Percentiles rank a stretch among this genome's conserved stretches.
These are phyloP conservation scores for Acanthosoma haemorrhoidale DNA, from an alignment of 2,888 invertebrate species.

Conservation along the genomic window DNA sequence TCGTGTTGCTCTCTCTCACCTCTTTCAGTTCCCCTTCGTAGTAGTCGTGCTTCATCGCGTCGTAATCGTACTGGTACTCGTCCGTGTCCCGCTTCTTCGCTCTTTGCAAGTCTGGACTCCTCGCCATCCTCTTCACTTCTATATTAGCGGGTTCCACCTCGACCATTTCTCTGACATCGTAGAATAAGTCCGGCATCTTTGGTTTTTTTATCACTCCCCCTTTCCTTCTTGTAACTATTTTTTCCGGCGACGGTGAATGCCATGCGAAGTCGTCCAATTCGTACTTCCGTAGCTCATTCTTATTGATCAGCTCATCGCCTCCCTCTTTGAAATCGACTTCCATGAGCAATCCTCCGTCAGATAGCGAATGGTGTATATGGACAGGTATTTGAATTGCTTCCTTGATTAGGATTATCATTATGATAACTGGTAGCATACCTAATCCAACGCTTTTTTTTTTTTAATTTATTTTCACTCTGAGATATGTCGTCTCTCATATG, in stretches of 20 bases:
- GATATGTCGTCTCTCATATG: too few species aligned
- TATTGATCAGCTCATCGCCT: not conserved
- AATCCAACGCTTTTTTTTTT: too few species aligned
- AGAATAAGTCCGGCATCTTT: not conserved
- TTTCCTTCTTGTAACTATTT: not conserved
- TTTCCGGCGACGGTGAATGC: not conserved
- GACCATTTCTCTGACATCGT: not conserved
- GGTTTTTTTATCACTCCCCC: not conserved
- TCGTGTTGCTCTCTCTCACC: not conserved
- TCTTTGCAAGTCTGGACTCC: not conserved
- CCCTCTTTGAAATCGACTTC: constrained; percentile 7
- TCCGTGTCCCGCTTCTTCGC: not conserved
- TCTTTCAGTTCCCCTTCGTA: constrained; percentile 5
- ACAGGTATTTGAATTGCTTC: not conserved
- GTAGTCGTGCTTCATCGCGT: constrained; percentile 2
- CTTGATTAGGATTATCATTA: not conserved
- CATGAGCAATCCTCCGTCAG: not conserved
- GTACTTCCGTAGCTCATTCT: not conserved
- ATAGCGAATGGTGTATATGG: not conserved
- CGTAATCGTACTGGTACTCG: not conserved
- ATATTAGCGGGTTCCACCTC: not conserved
- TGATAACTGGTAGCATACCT: not conserved
- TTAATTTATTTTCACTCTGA: too few species aligned
- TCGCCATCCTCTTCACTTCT: constrained; percentile 5
- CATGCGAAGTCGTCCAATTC: not conserved